phyloP scores from a whole-genome alignment of 2,888 invertebrate genomes.

The Pyrgus malvae region DNA sequence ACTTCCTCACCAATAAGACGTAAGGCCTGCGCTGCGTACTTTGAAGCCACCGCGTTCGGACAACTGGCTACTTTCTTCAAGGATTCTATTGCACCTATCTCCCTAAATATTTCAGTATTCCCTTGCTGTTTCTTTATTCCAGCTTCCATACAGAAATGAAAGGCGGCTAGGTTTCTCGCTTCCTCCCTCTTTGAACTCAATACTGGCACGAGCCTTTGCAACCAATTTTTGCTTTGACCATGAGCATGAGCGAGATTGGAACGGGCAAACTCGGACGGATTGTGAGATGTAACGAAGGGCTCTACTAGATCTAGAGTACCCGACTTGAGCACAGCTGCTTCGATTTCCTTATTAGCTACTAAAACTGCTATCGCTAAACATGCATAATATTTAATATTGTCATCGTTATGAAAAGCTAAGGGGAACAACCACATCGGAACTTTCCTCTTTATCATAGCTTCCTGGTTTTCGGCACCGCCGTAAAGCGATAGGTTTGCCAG shows the following conservation, averaged over 20 bases:
- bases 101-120: conserved; percentile 94
- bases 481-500: conserved; percentile 97
- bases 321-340: conserved; percentile 96
- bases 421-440: conserved; percentile 99
- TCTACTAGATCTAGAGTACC: conserved; percentile 98
- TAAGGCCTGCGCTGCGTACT: conserved; percentile 96
- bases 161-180: conserved; percentile 97
- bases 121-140: conserved; percentile 97
- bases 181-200: conserved; percentile 97
- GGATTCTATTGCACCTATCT: conserved; percentile 97
- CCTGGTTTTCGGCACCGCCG: conserved; percentile 98
- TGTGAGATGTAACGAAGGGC: conserved; percentile 96
- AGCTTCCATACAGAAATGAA: conserved; percentile 99
- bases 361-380: conserved; percentile 98
- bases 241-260: conserved; percentile 96
- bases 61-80: conserved; percentile 98
- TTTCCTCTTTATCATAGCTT: conserved; percentile 97
- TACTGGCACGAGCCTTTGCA: conserved; percentile 95
- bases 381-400: conserved; percentile 98
- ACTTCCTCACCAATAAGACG: conserved; percentile 97
- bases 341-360: conserved; percentile 98
- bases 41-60: conserved; percentile 98
- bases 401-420: conserved; percentile 97
- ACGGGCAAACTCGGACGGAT: conserved; percentile 96
- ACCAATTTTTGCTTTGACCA: conserved; percentile 97